These are phyloP conservation scores for Coenonympha glycerion DNA, from an alignment of 2,888 invertebrate genomes.

Conservation along the genomic window DNA sequence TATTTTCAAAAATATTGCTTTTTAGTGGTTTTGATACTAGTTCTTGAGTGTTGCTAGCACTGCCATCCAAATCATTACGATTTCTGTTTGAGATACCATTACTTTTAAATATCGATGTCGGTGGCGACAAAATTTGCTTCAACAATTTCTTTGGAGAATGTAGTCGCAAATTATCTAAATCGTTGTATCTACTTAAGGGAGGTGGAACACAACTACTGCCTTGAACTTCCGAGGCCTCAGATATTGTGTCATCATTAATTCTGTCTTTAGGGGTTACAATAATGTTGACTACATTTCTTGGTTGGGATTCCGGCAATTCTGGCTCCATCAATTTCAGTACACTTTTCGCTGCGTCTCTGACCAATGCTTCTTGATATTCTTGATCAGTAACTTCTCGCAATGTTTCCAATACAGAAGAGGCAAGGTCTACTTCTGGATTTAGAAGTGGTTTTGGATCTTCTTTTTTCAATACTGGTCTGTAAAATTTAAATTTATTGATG, in stretches of 20 bases:
- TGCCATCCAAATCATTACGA: constrained; percentile 44
- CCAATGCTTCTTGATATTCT: constrained; percentile 59
- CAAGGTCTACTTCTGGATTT: constrained; percentile 62
- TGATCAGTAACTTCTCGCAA: constrained; percentile 60
- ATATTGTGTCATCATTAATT: constrained; percentile 31
- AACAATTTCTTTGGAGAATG: constrained; percentile 33
- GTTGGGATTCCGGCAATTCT: constrained; percentile 35
- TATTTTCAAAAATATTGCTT: constrained; percentile 18
- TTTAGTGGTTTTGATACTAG: constrained; percentile 28
- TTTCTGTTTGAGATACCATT: constrained; percentile 25
- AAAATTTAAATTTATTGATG: too few species aligned
- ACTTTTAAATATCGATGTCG: constrained; percentile 31
- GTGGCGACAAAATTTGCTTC: constrained; percentile 33
- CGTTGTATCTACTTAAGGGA: constrained; percentile 30
- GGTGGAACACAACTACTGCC: constrained; percentile 45
- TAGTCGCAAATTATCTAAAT: constrained; percentile 23
- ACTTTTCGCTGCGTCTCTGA: constrained; percentile 53
- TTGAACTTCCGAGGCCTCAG: constrained; percentile 49
- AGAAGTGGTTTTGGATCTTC: constrained; percentile 53
- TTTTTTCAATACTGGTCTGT: constrained; percentile 40
- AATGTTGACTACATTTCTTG: constrained; percentile 47
- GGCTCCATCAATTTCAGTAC: constrained; percentile 32
- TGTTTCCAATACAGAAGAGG: constrained; percentile 61
- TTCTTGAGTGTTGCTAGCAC: constrained; percentile 48
- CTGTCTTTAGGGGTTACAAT: constrained; percentile 42